A percentile compares a stretch with the other conserved stretches of the same genome.
Conservation (phyloP, 2,888 invertebrate species). For the Torymus auratus region DNA sequence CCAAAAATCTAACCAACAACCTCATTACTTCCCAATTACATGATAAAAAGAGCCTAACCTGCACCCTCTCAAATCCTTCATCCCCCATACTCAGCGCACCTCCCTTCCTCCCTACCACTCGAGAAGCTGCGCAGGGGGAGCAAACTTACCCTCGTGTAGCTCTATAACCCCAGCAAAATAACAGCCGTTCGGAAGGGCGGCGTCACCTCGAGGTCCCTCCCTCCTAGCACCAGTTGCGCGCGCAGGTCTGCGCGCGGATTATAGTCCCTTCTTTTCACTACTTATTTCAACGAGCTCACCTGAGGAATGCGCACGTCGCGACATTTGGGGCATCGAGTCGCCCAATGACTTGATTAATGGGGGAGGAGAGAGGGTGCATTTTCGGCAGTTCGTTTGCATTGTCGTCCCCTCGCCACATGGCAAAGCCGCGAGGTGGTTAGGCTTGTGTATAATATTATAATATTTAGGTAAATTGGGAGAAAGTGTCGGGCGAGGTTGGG, state of each 20-base stretch:
- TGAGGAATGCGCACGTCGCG: background rate
- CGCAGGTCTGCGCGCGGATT: background rate
- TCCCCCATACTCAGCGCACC: too few relatives aligned
- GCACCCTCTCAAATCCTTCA: too few relatives aligned
- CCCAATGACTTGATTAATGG: constrained; percentile 10
- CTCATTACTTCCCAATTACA: too few relatives aligned
- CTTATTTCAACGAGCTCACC: constrained; percentile 4
- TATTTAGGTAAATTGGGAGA: background rate
- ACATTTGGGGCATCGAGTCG: background rate
- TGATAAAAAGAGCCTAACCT: too few relatives aligned
- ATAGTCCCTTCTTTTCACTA: background rate
- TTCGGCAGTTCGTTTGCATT: background rate
- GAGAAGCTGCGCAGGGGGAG: background rate
- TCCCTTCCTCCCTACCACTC: background rate
- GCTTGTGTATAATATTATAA: background rate
- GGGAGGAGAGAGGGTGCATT: background rate
- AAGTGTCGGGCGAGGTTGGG: background rate
- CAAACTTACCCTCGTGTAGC: too few relatives aligned
- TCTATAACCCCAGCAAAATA: background rate
- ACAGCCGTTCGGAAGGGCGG: constrained; percentile 20
- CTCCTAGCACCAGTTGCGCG: background rate
- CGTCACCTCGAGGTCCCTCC: background rate
- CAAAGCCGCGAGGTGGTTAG: background rate
- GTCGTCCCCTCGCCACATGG: background rate
- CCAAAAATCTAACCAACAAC: too few relatives aligned